Conservation (phyloP, 2,888 invertebrate species). For the Erynnis tages region DNA sequence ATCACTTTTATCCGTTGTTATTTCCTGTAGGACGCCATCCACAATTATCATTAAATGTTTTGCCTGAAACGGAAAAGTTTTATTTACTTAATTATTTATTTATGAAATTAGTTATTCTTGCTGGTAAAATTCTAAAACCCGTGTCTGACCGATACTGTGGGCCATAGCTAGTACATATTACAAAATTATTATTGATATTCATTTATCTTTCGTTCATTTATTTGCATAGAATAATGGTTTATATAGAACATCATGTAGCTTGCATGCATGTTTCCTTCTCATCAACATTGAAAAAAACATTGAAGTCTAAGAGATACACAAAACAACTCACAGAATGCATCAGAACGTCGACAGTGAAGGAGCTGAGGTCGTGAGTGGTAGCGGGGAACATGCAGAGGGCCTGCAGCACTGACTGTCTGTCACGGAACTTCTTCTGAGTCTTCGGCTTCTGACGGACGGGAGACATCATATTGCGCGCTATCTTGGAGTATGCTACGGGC, state of each 20-base stretch:
- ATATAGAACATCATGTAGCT: no score
- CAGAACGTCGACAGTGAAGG: constrained; percentile 63
- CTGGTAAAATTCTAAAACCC: no score
- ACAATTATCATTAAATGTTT: constrained; percentile 47
- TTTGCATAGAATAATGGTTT: no score
- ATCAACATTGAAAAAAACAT: no score
- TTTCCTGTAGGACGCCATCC: constrained; percentile 59
- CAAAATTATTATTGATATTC: no score
- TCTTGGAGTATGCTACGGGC: not conserved
- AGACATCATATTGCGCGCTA: constrained; percentile 41
- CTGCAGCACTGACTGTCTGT: not conserved
- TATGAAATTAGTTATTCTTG: no score
- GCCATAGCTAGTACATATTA: no score
- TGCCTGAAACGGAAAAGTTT: constrained; percentile 45
- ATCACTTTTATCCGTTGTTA: not conserved
- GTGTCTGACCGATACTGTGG: no score
- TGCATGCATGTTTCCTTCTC: no score
- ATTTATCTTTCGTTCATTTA: no score
- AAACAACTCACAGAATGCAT: constrained; percentile 53
- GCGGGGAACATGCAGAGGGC: constrained; percentile 42
- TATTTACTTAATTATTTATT: no score
- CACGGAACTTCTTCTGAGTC: not conserved
- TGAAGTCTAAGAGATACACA: no score
- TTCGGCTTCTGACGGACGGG: not conserved
- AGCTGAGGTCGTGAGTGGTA: constrained; percentile 43